Conservation (phyloP, 2,888 invertebrate species). For the Eurois occulta region DNA sequence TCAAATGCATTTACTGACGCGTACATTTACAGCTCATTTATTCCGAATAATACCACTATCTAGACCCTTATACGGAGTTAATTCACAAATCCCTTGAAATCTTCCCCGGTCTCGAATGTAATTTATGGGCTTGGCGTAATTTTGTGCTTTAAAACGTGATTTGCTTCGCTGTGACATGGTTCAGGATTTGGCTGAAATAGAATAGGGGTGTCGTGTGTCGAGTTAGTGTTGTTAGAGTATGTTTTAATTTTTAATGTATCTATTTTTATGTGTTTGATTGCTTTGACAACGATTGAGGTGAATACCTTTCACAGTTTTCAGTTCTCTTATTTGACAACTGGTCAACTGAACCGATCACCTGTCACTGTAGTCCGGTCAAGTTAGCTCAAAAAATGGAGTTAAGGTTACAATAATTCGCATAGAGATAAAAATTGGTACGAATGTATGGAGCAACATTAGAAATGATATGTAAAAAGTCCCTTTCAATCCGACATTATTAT, state of each 20-base stretch:
- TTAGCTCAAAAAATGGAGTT: too few relatives aligned
- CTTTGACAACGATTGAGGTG: too few relatives aligned
- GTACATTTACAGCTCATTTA: slow-evolving; percentile 77
- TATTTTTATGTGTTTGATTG: not conserved
- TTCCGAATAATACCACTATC: slow-evolving; percentile 71
- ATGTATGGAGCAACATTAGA: too few relatives aligned
- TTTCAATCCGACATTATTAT: too few relatives aligned
- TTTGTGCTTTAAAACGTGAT: slow-evolving; percentile 72
- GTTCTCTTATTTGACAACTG: too few relatives aligned
- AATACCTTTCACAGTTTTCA: too few relatives aligned
- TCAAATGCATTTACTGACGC: slow-evolving; percentile 67
- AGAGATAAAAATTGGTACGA: too few relatives aligned
- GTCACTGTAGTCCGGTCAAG: too few relatives aligned
- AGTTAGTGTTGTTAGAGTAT: not conserved
- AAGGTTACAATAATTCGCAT: too few relatives aligned
- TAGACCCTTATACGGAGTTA: slow-evolving; percentile 69
- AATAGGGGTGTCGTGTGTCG: slow-evolving; percentile 18
- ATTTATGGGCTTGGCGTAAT: slow-evolving; percentile 75
- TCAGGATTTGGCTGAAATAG: slow-evolving; percentile 42
- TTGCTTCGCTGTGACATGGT: slow-evolving; percentile 63
- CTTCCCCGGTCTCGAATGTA: slow-evolving; percentile 76
- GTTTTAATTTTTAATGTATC: not conserved
- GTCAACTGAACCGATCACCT: too few relatives aligned
- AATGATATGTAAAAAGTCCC: too few relatives aligned
- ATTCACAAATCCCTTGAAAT: slow-evolving; percentile 76